Base-by-base conservation (phyloP, 2,797 vertebrate genomes). In the Pantherophis vulpinus region DNA sequence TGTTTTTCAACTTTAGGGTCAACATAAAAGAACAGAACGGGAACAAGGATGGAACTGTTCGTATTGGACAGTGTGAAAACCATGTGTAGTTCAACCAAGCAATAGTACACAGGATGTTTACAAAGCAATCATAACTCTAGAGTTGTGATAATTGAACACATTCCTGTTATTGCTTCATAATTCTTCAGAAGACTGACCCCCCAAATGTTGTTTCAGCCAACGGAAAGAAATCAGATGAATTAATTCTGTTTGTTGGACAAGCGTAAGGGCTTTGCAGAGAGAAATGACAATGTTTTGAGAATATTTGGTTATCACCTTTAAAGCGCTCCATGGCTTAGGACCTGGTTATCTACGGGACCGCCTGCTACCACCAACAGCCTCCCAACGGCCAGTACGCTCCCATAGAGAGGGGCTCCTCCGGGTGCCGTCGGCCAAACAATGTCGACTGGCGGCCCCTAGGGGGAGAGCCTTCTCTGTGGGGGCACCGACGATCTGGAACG, bases 61-160 rank as follows among this genome's bases (percentile, higher is more conserved):
- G 1, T 32, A 70, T 70, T 32, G 37, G 74, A 79, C 74, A 79
- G 18, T 11, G 10, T 88, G 86, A n/a, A 12, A 9, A 29, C 13
- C 58, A 55, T 90, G 56, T 47, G 70, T 79, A 51, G 88, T 94
- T 96, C 9, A 13, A 95, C 54, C 59, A 32, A 9, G n/a, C 79
- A 66, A 87, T 51, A 91, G 47, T 20, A 20, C 63, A 18, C 42
- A 37, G 37, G 23, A 18, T 93, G 61, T 60, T 70, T 96, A 90
- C 90, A 94, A 92, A 95, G 93, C 93, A 89, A 91, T 2, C 61
- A 90, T 92, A 63, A 58, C 92, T 54, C 86, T 58, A 88, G 94
- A 92, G 86, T 95, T 89, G 91, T 74, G 29, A 47, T 94, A 93
- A 96, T 93, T 86, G 94, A 96, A 95, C 90, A 63, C 90, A 93